Evolutionary conservation across 2,888 invertebrate genomes (phyloP).

Genomic region (Apomyelois bistriatella): DNA sequence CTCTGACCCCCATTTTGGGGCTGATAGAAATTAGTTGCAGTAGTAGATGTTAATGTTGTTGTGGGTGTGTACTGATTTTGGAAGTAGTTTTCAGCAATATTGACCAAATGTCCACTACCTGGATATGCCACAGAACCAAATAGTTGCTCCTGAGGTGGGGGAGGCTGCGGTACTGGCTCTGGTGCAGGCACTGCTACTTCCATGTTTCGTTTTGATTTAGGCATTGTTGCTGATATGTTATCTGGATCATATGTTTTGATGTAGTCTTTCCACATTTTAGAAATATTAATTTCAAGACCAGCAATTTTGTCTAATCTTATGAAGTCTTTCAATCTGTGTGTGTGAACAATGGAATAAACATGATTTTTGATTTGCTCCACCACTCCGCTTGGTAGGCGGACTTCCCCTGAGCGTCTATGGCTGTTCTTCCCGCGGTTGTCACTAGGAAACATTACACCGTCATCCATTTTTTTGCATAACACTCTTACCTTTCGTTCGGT

Average conservation of each 20-base stretch:
- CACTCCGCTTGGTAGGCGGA: slow-evolving; percentile 68
- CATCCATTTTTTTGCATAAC: slow-evolving; percentile 80
- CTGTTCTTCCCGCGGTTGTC: slow-evolving; percentile 79
- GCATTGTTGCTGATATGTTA: slow-evolving; percentile 70
- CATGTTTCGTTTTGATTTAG: slow-evolving; percentile 65
- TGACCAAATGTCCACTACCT: slow-evolving; percentile 69
- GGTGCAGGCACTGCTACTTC: slow-evolving; percentile 44
- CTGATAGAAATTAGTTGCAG: slow-evolving; percentile 68
- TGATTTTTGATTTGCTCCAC: slow-evolving; percentile 78
- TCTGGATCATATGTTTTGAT: slow-evolving; percentile 77
- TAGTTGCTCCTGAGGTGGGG: slow-evolving; percentile 46
- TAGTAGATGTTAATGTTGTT: slow-evolving; percentile 50
- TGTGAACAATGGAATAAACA: slow-evolving; percentile 75
- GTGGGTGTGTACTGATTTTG: slow-evolving; percentile 68
- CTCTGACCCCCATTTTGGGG: slow-evolving; percentile 62
- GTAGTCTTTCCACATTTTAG: slow-evolving; percentile 80
- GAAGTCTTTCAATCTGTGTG: slow-evolving; percentile 73
- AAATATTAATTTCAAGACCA: slow-evolving; percentile 78
- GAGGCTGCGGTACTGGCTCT: slow-evolving; percentile 37
- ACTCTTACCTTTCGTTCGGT: slow-evolving; percentile 79
- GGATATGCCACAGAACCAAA: slow-evolving; percentile 63
- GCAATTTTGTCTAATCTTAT: slow-evolving; percentile 76
- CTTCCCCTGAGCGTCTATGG: slow-evolving; percentile 72
- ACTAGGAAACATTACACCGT: slow-evolving; percentile 79
- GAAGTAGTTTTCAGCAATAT: slow-evolving; percentile 74